phyloP scores from a whole-genome alignment of 2,888 invertebrate species.

The Chydorus sphaericus region DNA sequence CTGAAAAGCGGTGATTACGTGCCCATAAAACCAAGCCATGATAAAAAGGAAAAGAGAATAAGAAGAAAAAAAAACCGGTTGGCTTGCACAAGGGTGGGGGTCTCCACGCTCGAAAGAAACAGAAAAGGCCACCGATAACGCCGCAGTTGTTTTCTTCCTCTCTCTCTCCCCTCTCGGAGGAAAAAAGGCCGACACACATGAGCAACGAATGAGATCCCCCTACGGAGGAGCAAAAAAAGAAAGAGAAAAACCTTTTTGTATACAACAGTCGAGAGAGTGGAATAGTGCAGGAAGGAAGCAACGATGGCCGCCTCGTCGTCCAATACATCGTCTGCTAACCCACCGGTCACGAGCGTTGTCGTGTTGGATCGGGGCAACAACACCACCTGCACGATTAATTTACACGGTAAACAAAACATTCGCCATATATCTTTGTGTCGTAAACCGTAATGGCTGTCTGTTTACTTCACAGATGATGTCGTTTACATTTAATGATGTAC shows the following conservation, averaged over 20 bases:
- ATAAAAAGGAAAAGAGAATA: neutral
- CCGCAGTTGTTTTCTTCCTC: neutral
- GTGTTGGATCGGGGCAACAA: constrained; percentile 89
- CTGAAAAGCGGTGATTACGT: no score
- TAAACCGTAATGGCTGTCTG: neutral
- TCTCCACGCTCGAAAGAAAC: neutral
- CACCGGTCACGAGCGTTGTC: constrained; percentile 86
- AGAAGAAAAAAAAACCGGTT: neutral
- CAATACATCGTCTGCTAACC: no score
- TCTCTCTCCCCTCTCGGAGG: neutral
- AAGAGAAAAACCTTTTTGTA: constrained; percentile 15
- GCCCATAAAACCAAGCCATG: neutral
- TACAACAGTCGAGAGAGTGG: no score
- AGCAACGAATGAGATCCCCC: neutral
- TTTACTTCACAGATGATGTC: neutral
- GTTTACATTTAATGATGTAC: neutral
- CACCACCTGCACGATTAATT: constrained; percentile 90
- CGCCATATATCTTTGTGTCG: no score
- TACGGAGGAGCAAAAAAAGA: neutral
- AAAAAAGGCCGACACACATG: neutral
- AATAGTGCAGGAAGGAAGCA: constrained; percentile 25
- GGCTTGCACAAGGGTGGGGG: neutral
- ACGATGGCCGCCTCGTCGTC: constrained; percentile 43
- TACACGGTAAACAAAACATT: constrained; percentile 92
- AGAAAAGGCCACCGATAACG: no score